phyloP scores from a whole-genome alignment of 1,140 invertebrate genomes.

The Drosophila jambulina region DNA sequence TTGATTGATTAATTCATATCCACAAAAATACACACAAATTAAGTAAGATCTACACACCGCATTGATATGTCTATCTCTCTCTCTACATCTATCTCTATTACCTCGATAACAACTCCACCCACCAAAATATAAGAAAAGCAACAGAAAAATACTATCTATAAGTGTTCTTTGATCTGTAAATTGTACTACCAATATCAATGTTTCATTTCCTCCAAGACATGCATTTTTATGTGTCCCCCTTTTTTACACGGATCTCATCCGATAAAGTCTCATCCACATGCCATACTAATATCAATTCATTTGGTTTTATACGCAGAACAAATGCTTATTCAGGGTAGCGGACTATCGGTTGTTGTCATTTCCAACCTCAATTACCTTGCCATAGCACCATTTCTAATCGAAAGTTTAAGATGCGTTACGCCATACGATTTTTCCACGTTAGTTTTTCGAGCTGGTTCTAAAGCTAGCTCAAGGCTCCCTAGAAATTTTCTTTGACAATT shows the following conservation, averaged over 20 bases:
- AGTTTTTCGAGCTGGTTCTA: not conserved
- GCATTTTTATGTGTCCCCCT: slow-evolving; percentile 22
- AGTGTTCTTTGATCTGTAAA: slow-evolving; percentile 78
- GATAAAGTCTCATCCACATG: not conserved
- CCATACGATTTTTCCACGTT: not conserved
- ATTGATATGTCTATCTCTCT: slow-evolving; percentile 63
- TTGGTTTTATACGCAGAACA: slow-evolving; percentile 21
- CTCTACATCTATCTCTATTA: slow-evolving; percentile 50
- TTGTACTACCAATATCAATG: slow-evolving; percentile 51
- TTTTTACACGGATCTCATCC: slow-evolving; percentile 20
- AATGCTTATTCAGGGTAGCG: slow-evolving; percentile 36
- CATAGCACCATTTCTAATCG: slow-evolving; percentile 1
- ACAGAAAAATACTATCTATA: slow-evolving; percentile 54
- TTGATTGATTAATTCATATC: slow-evolving; percentile 72
- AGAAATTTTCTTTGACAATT: too few relatives aligned
- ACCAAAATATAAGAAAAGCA: slow-evolving; percentile 20
- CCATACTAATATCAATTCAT: slow-evolving; percentile 33
- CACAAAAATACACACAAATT: slow-evolving; percentile 68
- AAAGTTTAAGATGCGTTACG: not conserved
- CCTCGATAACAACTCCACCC: slow-evolving; percentile 45
- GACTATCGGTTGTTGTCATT: slow-evolving; percentile 19
- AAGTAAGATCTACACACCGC: slow-evolving; percentile 59
- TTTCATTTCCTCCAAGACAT: slow-evolving; percentile 35
- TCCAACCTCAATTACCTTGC: slow-evolving; percentile 19
- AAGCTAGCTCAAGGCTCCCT: not conserved